Evolutionary conservation across 1,140 invertebrate genomes (phyloP).

Genomic region (Bombus picipes): DNA sequence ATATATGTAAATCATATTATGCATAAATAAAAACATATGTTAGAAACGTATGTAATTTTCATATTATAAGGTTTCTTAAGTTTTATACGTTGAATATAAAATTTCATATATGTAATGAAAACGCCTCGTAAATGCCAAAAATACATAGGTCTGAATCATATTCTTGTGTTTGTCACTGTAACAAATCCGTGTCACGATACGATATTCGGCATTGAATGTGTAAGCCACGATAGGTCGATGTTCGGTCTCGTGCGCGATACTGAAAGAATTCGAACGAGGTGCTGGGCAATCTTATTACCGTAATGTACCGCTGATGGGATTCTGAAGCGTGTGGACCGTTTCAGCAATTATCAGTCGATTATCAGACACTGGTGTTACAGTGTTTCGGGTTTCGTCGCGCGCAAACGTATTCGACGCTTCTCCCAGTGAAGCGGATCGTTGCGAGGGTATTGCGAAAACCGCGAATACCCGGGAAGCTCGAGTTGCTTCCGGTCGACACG

Average conservation of each 20-base stretch:
- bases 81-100: no score
- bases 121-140: no score
- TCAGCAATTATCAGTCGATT: slow-evolving; percentile 67
- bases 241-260: not conserved
- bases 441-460: slow-evolving; percentile 46
- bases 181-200: not conserved
- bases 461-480: slow-evolving; percentile 61
- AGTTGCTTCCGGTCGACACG: slow-evolving; percentile 58
- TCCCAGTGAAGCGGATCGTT: slow-evolving; percentile 18
- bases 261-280: slow-evolving; percentile 18
- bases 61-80: no score
- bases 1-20: no score
- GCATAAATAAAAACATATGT: no score
- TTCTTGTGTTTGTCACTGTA: no score
- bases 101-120: no score
- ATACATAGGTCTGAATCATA: no score
- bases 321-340: slow-evolving; percentile 28
- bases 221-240: no score
- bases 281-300: slow-evolving; percentile 38
- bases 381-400: slow-evolving; percentile 3
- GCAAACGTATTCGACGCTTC: slow-evolving; percentile 37
- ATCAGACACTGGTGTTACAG: slow-evolving; percentile 39
- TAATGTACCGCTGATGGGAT: slow-evolving; percentile 46
- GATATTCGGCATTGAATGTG: not conserved
- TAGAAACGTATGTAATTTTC: no score